Percentiles rank a stretch among this genome's conserved stretches.
Evolutionary conservation across 2,113 vertebrate species (phyloP).

Genomic region (Eurypyga helias): DNA sequence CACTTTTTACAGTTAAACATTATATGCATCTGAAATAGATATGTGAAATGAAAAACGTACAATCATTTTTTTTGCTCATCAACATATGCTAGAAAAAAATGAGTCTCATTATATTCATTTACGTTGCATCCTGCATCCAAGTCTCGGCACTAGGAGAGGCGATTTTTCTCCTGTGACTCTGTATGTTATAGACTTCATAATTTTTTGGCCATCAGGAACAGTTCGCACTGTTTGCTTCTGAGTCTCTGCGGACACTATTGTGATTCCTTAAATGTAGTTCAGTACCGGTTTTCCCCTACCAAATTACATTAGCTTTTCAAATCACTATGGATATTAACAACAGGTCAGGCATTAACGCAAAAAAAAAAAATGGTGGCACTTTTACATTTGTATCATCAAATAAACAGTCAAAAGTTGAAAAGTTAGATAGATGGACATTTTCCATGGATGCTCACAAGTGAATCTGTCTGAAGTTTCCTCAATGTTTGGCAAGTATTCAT

Average conservation of each 20-base stretch:
- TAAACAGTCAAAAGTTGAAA: background rate
- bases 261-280: background rate
- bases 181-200: background rate
- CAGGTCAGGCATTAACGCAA: background rate
- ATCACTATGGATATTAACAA: background rate
- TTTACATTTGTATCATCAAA: background rate
- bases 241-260: background rate
- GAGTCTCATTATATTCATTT: background rate
- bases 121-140: background rate
- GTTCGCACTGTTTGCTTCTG: background rate
- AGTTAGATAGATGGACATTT: background rate
- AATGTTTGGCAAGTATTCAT: background rate
- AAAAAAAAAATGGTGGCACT: background rate
- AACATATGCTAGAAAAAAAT: background rate
- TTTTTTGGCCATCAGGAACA: background rate
- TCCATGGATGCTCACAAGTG: accelerated
- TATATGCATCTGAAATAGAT: background rate
- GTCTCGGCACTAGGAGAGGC: background rate
- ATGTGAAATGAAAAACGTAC: background rate
- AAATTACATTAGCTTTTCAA: background rate
- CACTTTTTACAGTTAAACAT: background rate
- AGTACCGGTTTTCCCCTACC: background rate
- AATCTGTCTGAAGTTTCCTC: background rate
- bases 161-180: background rate
- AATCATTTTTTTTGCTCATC: background rate